A percentile compares a stretch with the other conserved stretches of the same genome.
Conservation (phyloP, 2,888 invertebrate species). For the Microdon myrmicae region DNA sequence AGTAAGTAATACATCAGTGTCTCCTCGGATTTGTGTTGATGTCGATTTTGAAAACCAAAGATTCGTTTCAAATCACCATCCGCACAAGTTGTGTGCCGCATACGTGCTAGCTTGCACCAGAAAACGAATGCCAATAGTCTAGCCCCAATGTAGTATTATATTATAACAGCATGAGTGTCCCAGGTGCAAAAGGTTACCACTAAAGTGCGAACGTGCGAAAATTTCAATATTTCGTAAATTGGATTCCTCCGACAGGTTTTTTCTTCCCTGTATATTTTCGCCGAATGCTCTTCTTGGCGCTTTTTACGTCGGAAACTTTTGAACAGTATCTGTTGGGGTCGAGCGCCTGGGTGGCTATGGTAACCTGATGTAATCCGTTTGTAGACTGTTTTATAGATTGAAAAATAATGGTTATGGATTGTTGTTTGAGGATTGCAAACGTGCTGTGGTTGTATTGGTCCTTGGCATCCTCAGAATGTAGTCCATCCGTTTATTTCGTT, state of each 20-base stretch:
- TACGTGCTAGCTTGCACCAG: slow-evolving; percentile 19
- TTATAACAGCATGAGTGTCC: slow-evolving; percentile 44
- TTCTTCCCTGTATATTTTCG: not conserved
- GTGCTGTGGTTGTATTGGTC: slow-evolving; percentile 14
- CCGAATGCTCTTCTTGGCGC: not conserved
- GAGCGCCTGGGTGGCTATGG: not conserved
- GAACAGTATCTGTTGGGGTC: slow-evolving; percentile 3
- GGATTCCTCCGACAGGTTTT: slow-evolving; percentile 28
- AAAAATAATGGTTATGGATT: slow-evolving; percentile 44
- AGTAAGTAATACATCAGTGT: no score
- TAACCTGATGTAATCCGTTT: slow-evolving; percentile 22
- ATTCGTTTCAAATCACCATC: slow-evolving; percentile 25
- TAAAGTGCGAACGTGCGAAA: slow-evolving; percentile 51
- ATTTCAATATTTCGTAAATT: slow-evolving; percentile 51
- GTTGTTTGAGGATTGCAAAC: slow-evolving; percentile 23
- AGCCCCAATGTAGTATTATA: slow-evolving; percentile 13
- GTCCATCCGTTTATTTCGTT: not conserved
- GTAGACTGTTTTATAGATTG: slow-evolving; percentile 31
- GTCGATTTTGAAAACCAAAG: slow-evolving; percentile 26
- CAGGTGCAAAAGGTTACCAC: slow-evolving; percentile 49
- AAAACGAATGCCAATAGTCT: not conserved
- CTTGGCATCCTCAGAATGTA: not conserved
- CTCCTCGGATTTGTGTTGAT: slow-evolving; percentile 2
- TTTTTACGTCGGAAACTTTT: slow-evolving; percentile 14
- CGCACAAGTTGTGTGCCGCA: slow-evolving; percentile 41